Conservation (phyloP, 2,888 invertebrate genomes). For the Colostygia pectinataria region DNA sequence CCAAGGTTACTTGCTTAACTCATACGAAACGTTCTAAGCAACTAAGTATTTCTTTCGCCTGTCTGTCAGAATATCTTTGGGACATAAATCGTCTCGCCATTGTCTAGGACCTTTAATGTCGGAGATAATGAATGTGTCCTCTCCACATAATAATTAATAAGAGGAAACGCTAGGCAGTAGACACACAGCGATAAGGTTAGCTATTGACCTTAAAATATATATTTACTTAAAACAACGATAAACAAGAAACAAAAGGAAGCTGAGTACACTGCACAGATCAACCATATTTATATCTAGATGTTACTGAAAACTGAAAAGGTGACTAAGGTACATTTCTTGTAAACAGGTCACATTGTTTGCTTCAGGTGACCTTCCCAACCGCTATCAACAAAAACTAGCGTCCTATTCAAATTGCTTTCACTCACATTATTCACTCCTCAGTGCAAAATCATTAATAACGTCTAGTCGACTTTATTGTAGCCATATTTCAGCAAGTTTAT, state of each 20-base stretch:
- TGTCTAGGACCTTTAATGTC: constrained; percentile 2
- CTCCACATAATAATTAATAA: not conserved
- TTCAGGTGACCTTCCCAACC: not conserved
- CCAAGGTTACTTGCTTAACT: not conserved
- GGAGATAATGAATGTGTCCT: constrained; percentile 1
- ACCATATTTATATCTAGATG: no score
- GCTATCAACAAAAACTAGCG: not conserved
- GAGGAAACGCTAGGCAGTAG: not conserved
- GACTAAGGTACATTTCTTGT: not conserved
- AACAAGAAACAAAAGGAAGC: not conserved
- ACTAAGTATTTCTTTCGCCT: not conserved
- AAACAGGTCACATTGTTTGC: no score
- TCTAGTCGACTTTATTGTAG: constrained; percentile 13
- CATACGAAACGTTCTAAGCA: no score
- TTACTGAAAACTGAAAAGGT: not conserved
- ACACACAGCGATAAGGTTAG: constrained; percentile 4
- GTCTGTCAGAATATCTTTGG: not conserved
- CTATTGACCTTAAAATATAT: not conserved
- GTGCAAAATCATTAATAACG: constrained; percentile 6
- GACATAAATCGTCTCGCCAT: constrained; percentile 1
- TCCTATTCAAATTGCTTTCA: not conserved
- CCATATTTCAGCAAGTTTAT: constrained; percentile 24
- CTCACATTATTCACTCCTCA: not conserved
- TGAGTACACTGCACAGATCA: no score
- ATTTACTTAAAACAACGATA: no score